Percentiles rank a stretch among this genome's conserved stretches.
phyloP scores from a whole-genome alignment of 2,888 invertebrate species.

The Drosophila longiperda region DNA sequence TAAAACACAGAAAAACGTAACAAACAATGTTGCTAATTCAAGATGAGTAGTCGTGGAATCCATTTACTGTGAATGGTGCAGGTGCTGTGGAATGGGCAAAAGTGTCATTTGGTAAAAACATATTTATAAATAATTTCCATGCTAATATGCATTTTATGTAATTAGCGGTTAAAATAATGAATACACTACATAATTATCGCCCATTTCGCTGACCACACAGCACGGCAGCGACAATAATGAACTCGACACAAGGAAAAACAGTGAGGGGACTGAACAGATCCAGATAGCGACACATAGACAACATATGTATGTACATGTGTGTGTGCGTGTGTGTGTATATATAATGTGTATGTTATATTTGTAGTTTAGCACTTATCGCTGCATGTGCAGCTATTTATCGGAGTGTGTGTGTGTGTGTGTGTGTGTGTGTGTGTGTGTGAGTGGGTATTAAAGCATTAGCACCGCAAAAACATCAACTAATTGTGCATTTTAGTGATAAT shows the following conservation, averaged over 20 bases:
- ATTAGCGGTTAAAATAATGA: slow-evolving; percentile 80
- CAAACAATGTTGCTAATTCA: slow-evolving; percentile 43
- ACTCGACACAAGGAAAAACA: slow-evolving; percentile 32
- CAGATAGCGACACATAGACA: slow-evolving; percentile 11
- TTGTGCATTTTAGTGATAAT: slow-evolving; percentile 78
- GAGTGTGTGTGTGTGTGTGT: slow-evolving; percentile 25
- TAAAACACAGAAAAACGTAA: slow-evolving; percentile 19
- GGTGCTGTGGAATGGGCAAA: not conserved
- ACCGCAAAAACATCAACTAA: slow-evolving; percentile 79
- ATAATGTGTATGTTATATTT: slow-evolving; percentile 33
- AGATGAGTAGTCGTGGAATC: slow-evolving; percentile 2
- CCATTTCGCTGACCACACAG: slow-evolving; percentile 69
- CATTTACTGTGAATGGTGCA: slow-evolving; percentile 2
- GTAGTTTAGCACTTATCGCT: slow-evolving; percentile 61
- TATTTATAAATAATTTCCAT: slow-evolving; percentile 78
- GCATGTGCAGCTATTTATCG: slow-evolving; percentile 42
- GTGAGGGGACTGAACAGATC: slow-evolving; percentile 8
- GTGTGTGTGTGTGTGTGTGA: slow-evolving; percentile 18
- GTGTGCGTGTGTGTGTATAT: not conserved
- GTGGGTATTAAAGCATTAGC: slow-evolving; percentile 73
- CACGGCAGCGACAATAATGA: slow-evolving; percentile 58
- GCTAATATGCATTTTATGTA: slow-evolving; percentile 81
- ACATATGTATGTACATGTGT: slow-evolving; percentile 1
- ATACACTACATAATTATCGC: slow-evolving; percentile 79
- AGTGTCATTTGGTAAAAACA: slow-evolving; percentile 65